phyloP scores from a whole-genome alignment of 2,113 vertebrate species.

The Indri indri region DNA sequence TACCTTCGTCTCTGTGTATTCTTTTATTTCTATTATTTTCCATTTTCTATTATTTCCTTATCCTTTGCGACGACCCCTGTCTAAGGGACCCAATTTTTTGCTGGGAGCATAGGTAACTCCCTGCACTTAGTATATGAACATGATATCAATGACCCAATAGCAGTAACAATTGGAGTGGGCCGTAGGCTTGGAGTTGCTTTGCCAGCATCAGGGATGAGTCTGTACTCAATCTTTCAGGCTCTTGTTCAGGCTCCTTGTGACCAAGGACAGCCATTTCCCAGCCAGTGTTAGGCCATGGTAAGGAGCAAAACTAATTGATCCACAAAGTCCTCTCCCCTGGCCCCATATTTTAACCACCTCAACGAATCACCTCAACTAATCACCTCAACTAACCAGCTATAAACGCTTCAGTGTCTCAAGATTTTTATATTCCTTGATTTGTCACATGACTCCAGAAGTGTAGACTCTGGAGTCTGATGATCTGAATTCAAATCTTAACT shows the following conservation, averaged over 20 bases:
- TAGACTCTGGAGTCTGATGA: background rate
- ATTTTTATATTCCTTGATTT: background rate
- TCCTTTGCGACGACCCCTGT: too few species aligned
- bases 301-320: background rate
- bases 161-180: background rate
- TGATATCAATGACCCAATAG: background rate
- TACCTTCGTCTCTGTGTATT: too few species aligned
- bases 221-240: background rate
- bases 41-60: too few species aligned
- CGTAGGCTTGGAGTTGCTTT: background rate
- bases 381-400: background rate
- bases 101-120: too few species aligned
- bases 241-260: background rate
- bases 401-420: background rate
- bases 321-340: background rate
- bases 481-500: conserved; percentile 33
- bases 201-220: background rate
- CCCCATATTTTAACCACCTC: background rate
- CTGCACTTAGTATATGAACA: background rate
- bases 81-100: too few species aligned
- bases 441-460: background rate
- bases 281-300: background rate
- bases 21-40: too few species aligned
- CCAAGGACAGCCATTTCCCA: background rate
- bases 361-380: background rate